phyloP scores from a whole-genome alignment of 2,113 vertebrate species.

The Lepisosteus oculatus region DNA sequence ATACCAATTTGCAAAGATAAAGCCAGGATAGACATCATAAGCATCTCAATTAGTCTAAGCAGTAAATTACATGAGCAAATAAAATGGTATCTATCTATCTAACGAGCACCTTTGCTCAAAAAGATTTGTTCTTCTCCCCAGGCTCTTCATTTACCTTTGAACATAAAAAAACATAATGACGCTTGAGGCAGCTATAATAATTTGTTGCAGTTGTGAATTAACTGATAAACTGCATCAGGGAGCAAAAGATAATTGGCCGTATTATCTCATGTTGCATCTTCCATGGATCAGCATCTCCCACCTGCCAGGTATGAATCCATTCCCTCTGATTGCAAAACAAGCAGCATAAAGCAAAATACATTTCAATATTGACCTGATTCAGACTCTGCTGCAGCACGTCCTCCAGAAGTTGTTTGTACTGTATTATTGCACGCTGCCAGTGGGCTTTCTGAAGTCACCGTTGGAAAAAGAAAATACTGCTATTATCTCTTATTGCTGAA shows the following conservation, averaged over 20 bases:
- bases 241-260: conserved; percentile 21
- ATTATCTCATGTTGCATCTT: conserved; percentile 6
- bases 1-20: too few species aligned
- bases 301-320: too few species aligned
- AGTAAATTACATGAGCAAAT: conserved; percentile 23
- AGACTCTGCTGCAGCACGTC: too few species aligned
- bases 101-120: conserved; percentile 18
- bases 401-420: too few species aligned
- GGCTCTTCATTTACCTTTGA: conserved; percentile 10
- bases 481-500: too few species aligned
- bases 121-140: conserved; percentile 10
- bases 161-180: not conserved
- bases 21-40: not conserved
- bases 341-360: too few species aligned
- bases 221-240: conserved; percentile 18
- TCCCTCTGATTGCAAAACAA: too few species aligned
- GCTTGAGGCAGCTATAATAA: conserved; percentile 17
- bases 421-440: too few species aligned
- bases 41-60: conserved; percentile 24
- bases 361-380: too few species aligned
- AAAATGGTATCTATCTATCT: conserved; percentile 16
- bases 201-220: conserved; percentile 17
- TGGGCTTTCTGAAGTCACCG: too few species aligned
- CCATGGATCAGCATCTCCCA: too few species aligned
- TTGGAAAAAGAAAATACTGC: too few species aligned